Conservation (phyloP, 2,888 invertebrate genomes). For the Lasioglossum marginatum region DNA sequence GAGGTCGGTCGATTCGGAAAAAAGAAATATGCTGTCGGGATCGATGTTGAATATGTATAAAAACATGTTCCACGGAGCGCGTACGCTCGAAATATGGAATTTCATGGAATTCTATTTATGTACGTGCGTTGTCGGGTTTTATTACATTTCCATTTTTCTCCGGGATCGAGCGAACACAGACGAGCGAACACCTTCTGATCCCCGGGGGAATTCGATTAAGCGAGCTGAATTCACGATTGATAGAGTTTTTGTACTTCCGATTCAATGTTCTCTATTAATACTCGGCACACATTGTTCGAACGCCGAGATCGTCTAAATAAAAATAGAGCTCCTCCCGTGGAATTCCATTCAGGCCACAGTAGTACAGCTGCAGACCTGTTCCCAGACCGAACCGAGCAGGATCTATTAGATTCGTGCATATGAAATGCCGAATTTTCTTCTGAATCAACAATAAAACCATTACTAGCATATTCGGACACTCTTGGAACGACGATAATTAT, state of each 20-base stretch:
- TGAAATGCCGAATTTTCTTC: no score
- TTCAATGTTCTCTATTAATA: background rate
- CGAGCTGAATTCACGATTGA: background rate
- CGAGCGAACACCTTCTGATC: background rate
- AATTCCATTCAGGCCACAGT: background rate
- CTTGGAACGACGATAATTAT: no score
- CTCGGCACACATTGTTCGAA: background rate
- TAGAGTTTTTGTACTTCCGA: background rate
- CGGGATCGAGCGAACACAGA: background rate
- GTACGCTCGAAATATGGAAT: background rate
- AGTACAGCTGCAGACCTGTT: background rate
- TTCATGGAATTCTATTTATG: constrained; percentile 33
- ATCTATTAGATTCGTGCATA: background rate
- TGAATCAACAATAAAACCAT: no score
- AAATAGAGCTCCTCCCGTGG: background rate
- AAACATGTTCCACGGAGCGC: background rate
- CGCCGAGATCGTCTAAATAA: background rate
- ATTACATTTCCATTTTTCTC: constrained; percentile 32
- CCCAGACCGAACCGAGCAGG: background rate
- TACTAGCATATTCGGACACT: no score
- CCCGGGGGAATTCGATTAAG: background rate
- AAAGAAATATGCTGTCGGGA: background rate
- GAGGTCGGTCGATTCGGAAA: background rate
- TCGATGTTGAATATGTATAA: background rate
- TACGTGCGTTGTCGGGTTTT: background rate